Percentiles rank a stretch among this genome's conserved stretches.
Conservation (phyloP, 2,888 invertebrate genomes). For the Lapara coniferarum region DNA sequence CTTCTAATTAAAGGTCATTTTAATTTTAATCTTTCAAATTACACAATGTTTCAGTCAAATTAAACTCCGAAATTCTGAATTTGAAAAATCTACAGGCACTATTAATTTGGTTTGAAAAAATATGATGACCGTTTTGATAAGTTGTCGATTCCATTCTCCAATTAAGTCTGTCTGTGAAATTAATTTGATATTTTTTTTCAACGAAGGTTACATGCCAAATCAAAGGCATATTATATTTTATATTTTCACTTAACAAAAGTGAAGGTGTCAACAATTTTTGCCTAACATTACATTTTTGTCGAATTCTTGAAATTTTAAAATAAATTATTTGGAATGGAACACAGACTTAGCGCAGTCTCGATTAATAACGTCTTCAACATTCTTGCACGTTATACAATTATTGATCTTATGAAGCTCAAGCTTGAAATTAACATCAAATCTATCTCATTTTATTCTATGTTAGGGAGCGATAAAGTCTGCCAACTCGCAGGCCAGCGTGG, state of each 20-base stretch:
- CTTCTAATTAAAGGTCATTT: neutral
- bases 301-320: neutral
- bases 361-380: too few relatives aligned
- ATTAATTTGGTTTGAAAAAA: conserved; percentile 7
- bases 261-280: neutral
- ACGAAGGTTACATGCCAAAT: neutral
- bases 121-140: conserved; percentile 1
- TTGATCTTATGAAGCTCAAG: too few relatives aligned
- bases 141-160: conserved; percentile 8
- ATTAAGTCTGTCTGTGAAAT: neutral
- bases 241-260: neutral
- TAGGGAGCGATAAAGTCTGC: too few relatives aligned
- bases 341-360: too few relatives aligned
- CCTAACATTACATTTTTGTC: neutral
- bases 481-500: too few relatives aligned
- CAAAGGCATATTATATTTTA: neutral
- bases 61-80: neutral
- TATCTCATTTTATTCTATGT: too few relatives aligned
- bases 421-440: too few relatives aligned
- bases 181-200: conserved; percentile 6
- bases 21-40: too few relatives aligned
- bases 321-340: neutral
- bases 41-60: neutral
- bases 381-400: too few relatives aligned
- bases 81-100: neutral